phyloP scores from a whole-genome alignment of 2,797 vertebrate species.

The Bradypodion ventrale region DNA sequence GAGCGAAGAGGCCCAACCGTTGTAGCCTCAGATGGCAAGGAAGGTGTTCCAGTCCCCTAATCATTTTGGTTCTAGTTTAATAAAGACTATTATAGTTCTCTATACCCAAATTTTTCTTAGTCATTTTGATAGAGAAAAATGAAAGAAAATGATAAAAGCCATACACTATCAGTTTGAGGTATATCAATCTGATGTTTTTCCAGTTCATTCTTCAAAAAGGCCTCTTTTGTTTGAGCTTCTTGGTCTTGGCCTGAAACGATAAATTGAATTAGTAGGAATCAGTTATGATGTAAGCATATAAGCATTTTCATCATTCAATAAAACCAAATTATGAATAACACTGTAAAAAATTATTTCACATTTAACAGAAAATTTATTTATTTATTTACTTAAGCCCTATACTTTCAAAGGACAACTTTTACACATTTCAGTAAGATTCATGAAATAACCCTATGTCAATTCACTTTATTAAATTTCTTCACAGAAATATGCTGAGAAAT shows the following conservation, averaged over 20 bases:
- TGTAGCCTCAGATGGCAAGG: no score
- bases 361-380: not conserved
- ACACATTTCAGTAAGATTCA: not conserved
- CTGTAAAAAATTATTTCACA: not conserved
- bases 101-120: not conserved
- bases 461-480: not conserved
- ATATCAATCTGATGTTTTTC: conserved; percentile 70
- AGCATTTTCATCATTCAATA: not conserved
- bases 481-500: not conserved
- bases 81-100: no score
- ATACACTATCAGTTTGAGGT: conserved; percentile 71
- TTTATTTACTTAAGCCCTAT: not conserved
- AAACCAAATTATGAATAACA: not conserved
- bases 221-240: conserved; percentile 74
- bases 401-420: not conserved
- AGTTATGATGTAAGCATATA: not conserved
- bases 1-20: no score
- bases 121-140: conserved; percentile 11
- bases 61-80: no score
- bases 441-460: not conserved
- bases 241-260: conserved; percentile 73
- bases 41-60: no score
- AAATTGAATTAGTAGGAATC: conserved; percentile 19
- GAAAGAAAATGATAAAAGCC: conserved; percentile 43
- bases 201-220: conserved; percentile 71